Base-by-base conservation (phyloP, 2,113 vertebrate species). In the Polypterus senegalus region DNA sequence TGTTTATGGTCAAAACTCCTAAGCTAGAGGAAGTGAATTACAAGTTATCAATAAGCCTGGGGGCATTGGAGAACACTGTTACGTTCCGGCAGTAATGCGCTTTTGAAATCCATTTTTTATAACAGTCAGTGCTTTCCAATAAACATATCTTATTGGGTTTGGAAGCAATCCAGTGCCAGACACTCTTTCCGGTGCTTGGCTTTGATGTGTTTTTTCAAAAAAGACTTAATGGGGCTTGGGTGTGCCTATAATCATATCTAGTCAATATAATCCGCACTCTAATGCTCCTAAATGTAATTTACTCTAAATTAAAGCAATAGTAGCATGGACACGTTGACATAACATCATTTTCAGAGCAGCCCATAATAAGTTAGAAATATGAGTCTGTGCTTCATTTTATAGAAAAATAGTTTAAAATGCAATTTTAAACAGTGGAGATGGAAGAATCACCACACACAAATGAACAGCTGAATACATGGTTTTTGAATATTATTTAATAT, bases 271-370 rank as follows among this genome's bases (percentile, higher is more conserved):
- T 46, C 4, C n/a, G 10, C 6, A 9, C 57, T 8, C 63, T 65
- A 59, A 65, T 65, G 58, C 48, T 46, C 10, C 63, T 47, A 10
- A 60, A 59, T 54, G 49, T 51, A 51, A 51, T 51, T n/a, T 51
- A 63, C 46, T 46, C 54, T 57, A 55, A 58, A 58, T 63, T 44
- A 58, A 10, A 55, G 54, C 54, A 55, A 57, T 11, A 57, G n/a
- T 44, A 57, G 9, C 27, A 11, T 44, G 27, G 46, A 43, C 56
- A 57, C 56, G 56, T 57, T 57, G 46, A 45, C 56, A n/a, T n/a
- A 57, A 57, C 9, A 43, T 7, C 27, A 57, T 43, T 57, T 57
- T 45, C 54, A 55, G 10, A 55, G 43, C 5, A 27, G 9, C 5
- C 10, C 54, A 55, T 55, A 55, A 55, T 55, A 55, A 55, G 9